These are phyloP conservation scores for Aurelia coerulea DNA, from an alignment of 30 jellyfish, hydroid and myxozoan species.

Conservation along the genomic window DNA sequence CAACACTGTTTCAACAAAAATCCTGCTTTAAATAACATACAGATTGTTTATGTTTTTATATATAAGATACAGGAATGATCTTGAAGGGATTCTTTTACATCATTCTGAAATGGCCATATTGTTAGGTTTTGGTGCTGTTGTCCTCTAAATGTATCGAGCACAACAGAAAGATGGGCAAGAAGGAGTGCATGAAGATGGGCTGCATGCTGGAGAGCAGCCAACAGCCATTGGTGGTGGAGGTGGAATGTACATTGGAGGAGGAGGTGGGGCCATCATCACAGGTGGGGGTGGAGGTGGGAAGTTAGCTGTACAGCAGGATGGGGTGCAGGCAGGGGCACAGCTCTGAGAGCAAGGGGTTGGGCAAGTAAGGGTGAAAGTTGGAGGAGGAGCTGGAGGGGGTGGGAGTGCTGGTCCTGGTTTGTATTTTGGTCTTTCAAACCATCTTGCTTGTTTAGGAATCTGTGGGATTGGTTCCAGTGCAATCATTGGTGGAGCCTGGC, in stretches of 20 bases:
- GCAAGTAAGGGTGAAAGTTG: constrained; percentile 67
- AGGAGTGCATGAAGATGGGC: constrained; percentile 62
- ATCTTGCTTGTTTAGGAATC: constrained; percentile 53
- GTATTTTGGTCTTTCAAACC: constrained; percentile 83
- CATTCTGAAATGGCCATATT: too few species aligned
- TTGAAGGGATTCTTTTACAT: too few species aligned
- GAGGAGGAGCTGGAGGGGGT: constrained; percentile 88
- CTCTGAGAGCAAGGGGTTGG: constrained; percentile 83
- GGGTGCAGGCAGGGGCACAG: constrained; percentile 96
- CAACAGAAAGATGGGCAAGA: constrained; percentile 68
- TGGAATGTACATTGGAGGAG: constrained; percentile 60
- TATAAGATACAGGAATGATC: too few species aligned
- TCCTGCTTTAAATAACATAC: too few species aligned
- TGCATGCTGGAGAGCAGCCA: constrained; percentile 70
- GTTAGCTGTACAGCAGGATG: constrained; percentile 75
- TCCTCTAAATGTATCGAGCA: constrained; percentile 64
- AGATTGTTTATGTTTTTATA: too few species aligned
- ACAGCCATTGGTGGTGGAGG: constrained; percentile 90
- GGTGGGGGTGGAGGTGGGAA: constrained; percentile 81
- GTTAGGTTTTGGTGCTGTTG: too few species aligned
- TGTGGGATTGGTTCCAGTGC: constrained; percentile 69
- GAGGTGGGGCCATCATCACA: constrained; percentile 13
- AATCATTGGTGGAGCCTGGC: constrained; percentile 73
- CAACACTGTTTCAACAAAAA: too few species aligned
- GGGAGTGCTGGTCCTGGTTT: constrained; percentile 84